phyloP scores from a whole-genome alignment of 2,797 vertebrate genomes.

The Cryptoblepharus egeriae region DNA sequence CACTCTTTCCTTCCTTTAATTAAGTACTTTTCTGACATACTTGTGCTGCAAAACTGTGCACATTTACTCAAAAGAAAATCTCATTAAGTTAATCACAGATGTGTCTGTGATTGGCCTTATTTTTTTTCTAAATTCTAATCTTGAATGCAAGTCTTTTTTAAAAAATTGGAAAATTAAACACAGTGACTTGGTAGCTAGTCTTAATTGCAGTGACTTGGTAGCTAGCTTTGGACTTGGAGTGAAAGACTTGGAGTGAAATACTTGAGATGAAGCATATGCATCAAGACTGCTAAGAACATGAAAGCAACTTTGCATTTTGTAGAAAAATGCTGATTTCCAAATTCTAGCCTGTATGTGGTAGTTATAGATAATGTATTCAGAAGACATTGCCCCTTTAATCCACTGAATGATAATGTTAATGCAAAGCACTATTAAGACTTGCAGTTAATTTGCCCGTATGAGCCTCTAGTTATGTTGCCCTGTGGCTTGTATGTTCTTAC shows the following conservation, averaged over 20 bases:
- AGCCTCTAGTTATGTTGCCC: background rate
- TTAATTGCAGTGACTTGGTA: background rate
- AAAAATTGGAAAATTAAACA: background rate
- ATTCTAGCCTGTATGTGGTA: background rate
- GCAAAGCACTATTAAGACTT: background rate
- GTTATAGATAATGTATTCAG: background rate
- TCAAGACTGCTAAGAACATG: background rate
- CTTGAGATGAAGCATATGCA: background rate
- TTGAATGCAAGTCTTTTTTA: slow-evolving; percentile 34
- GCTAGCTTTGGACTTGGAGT: background rate
- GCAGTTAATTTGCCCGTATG: background rate
- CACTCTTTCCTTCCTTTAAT: slow-evolving; percentile 49
- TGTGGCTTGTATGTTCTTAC: background rate
- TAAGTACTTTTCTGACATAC: too few species aligned
- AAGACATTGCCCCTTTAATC: background rate
- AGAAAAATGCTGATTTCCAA: background rate
- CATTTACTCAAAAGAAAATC: too few species aligned
- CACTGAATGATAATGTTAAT: background rate
- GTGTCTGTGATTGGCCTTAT: slow-evolving; percentile 16
- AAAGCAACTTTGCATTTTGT: background rate
- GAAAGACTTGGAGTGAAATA: background rate
- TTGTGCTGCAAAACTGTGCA: too few species aligned
- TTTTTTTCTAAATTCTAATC: slow-evolving; percentile 9
- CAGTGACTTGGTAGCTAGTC: background rate
- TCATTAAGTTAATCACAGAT: background rate